Conservation (phyloP, 2,797 vertebrate species). For the Mustela erminea region DNA sequence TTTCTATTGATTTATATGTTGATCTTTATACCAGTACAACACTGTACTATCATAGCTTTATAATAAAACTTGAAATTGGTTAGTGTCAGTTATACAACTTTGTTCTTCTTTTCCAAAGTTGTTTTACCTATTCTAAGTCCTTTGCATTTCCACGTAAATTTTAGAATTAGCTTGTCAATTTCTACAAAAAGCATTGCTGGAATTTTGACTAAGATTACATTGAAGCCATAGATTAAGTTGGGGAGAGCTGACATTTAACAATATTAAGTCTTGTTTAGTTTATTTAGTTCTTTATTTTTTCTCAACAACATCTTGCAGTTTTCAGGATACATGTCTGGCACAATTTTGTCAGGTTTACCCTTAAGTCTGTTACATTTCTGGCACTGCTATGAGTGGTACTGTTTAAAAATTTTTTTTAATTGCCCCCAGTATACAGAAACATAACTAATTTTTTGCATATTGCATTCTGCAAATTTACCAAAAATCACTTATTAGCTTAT, state of each 20-base stretch:
- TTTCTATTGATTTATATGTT: background rate
- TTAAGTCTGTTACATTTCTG: background rate
- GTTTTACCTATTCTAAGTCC: background rate
- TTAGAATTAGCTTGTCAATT: conserved; percentile 36
- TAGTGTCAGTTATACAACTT: background rate
- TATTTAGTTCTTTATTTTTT: conserved; percentile 32
- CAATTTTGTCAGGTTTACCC: conserved; percentile 40
- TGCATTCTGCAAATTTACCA: conserved; percentile 6
- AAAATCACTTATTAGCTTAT: conserved; percentile 12
- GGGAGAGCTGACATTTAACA: background rate
- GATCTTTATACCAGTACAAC: background rate
- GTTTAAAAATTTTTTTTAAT: background rate
- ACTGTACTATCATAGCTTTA: background rate
- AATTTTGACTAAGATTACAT: conserved; percentile 26
- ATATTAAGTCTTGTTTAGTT: conserved; percentile 10
- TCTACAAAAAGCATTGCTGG: background rate
- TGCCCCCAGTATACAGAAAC: conserved; percentile 3
- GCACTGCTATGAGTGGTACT: background rate
- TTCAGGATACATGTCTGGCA: background rate
- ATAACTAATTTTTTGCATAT: background rate
- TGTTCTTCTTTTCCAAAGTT: conserved; percentile 16
- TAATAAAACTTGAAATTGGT: conserved; percentile 26
- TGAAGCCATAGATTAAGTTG: background rate
- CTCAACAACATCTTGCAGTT: conserved; percentile 14
- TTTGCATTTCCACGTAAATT: conserved; percentile 27